Evolutionary conservation across 2,113 vertebrate genomes (phyloP), one percentile per base, ranked within the genome.

Genomic region (Canis aureus): DNA sequence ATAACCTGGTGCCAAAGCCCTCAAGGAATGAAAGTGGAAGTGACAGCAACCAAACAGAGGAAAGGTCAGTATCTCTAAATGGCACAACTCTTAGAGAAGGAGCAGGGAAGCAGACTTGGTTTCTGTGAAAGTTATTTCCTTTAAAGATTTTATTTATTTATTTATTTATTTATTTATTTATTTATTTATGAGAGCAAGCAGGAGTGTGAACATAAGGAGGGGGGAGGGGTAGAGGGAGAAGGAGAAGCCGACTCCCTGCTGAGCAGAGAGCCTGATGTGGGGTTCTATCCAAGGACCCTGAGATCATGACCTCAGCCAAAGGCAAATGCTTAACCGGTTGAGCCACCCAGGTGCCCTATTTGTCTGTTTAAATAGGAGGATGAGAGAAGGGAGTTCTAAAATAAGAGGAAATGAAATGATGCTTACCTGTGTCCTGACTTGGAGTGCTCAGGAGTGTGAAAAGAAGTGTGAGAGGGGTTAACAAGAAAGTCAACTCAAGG

Each of bases 301-400:
- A 43, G 43, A 43, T 43, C 43, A 43, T 43, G 43, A 43, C 43
- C 6, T 43, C 6, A 8, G 43, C 43, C 43, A 43, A 43, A 43
- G 43, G 43, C 43, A 43, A 43, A 43, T 43, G 43, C 43, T 43
- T 43, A 43, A 43, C 43, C 43, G 5, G 43, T 43, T 43, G 43
- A 43, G 43, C 43, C 43, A 43, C 43, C 43, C 43, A 43, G 43
- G 6, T 43, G 7, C 43, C 43, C 43, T 43, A 43, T 5, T 43
- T 69, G 22, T 87, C 60, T 93, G 27, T 89, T 94, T 67, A 74
- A 88, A 74, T 43, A 82, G 78, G 29, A 93, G 29, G 38, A 35
- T 60, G 15, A 43, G 38, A 17, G 29, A 69, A 2, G 16, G 23
- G 1, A 69, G 20, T 74, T 89, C 49, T 81, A 83, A 78, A 83